These are phyloP conservation scores for Bellardia bayeri DNA, from an alignment of 2,888 invertebrate genomes.

Conservation along the genomic window DNA sequence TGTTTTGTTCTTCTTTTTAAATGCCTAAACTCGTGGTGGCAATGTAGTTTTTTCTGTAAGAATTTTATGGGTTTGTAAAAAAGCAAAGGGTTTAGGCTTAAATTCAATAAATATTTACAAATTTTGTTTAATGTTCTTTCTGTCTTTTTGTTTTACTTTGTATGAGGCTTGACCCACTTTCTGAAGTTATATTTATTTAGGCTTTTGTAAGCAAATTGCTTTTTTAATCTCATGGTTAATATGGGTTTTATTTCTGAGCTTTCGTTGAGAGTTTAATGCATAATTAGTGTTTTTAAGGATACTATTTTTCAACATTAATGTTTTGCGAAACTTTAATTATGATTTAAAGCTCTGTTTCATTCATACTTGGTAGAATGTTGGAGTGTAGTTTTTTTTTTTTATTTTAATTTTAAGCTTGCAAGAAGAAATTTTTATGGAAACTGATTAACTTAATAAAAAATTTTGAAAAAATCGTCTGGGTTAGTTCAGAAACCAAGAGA, in stretches of 20 bases:
- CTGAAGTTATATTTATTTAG: conserved; percentile 14
- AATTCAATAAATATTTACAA: conserved; percentile 53
- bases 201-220: neutral
- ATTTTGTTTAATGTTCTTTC: conserved; percentile 46
- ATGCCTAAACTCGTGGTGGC: conserved; percentile 19
- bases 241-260: conserved; percentile 1
- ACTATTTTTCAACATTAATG: neutral
- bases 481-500: no score
- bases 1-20: neutral
- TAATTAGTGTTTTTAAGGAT: conserved; percentile 40
- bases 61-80: conserved; percentile 35
- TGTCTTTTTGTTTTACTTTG: conserved; percentile 11
- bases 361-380: neutral
- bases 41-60: neutral
- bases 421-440: no score
- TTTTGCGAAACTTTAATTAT: conserved; percentile 41
- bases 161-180: conserved; percentile 53
- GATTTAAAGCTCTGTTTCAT: conserved; percentile 47
- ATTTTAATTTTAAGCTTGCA: no score
- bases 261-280: conserved; percentile 42
- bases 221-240: neutral
- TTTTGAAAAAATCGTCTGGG: no score
- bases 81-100: conserved; percentile 38
- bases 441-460: no score
- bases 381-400: neutral